Evolutionary conservation across 2,113 vertebrate species (phyloP).

Genomic region (Mugil cephalus): DNA sequence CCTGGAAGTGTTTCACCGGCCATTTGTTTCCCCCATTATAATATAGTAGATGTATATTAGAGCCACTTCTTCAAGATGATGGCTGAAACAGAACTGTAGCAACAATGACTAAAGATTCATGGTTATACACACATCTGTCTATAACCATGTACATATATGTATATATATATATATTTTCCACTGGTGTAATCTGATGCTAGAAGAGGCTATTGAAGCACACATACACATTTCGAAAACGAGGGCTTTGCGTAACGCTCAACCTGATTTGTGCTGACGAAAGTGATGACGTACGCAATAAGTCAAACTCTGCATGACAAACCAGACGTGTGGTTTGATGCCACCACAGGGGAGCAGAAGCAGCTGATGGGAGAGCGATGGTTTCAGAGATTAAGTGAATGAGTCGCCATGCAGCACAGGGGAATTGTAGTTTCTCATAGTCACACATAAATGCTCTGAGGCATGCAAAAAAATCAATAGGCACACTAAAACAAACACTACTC

Average conservation of each 20-base stretch:
- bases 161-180: too few species aligned
- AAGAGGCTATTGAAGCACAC: not conserved
- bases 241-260: not conserved
- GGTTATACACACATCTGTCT: too few species aligned
- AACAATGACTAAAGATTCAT: too few species aligned
- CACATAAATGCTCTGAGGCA: conserved; percentile 16
- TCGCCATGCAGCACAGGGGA: not conserved
- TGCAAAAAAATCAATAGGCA: conserved; percentile 7
- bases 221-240: too few species aligned
- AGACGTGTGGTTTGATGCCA: not conserved
- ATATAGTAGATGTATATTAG: too few species aligned
- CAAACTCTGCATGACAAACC: not conserved
- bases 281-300: conserved; percentile 14
- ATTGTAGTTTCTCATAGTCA: not conserved
- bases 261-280: conserved; percentile 3
- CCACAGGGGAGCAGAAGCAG: not conserved
- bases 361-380: not conserved
- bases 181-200: not conserved
- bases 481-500: conserved; percentile 12
- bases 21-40: too few species aligned
- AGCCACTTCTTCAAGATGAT: too few species aligned
- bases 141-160: too few species aligned
- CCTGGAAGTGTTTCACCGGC: too few species aligned
- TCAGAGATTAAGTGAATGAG: not conserved
- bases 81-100: too few species aligned